Conservation (phyloP, 2,888 invertebrate species). For the Drosophila glabriapex region DNA sequence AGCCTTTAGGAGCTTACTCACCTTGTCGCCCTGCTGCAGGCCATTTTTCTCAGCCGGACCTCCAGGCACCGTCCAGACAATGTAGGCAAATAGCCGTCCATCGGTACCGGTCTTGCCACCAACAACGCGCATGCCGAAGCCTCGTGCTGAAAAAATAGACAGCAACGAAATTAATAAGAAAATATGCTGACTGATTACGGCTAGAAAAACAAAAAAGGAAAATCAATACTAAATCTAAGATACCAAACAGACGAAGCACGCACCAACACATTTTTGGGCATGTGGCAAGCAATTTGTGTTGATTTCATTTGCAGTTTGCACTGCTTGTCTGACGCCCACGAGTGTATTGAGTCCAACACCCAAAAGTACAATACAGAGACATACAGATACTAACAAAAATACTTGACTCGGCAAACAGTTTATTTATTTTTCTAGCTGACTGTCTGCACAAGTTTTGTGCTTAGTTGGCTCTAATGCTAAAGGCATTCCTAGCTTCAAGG, state of each 20-base stretch:
- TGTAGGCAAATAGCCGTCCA: conserved; percentile 94
- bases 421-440: conserved; percentile 34
- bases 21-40: conserved; percentile 95
- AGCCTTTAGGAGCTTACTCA: conserved; percentile 82
- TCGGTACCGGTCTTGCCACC: conserved; percentile 95
- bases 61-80: conserved; percentile 96
- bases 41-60: conserved; percentile 96
- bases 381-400: conserved; percentile 21
- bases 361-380: conserved; percentile 21
- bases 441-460: conserved; percentile 44
- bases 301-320: conserved; percentile 77
- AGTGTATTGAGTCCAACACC: conserved; percentile 47
- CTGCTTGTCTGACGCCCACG: conserved; percentile 40
- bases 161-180: conserved; percentile 62
- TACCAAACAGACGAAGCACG: conserved; percentile 37
- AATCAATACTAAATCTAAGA: conserved; percentile 63
- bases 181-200: conserved; percentile 61
- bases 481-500: conserved; percentile 13
- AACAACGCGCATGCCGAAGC: conserved; percentile 97
- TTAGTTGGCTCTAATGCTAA: conserved; percentile 46
- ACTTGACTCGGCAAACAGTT: conserved; percentile 30
- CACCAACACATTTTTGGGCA: conserved; percentile 59
- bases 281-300: conserved; percentile 77
- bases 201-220: conserved; percentile 24
- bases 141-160: conserved; percentile 88